phyloP scores from a whole-genome alignment of 2,113 vertebrate species.

The Etheostoma cragini region DNA sequence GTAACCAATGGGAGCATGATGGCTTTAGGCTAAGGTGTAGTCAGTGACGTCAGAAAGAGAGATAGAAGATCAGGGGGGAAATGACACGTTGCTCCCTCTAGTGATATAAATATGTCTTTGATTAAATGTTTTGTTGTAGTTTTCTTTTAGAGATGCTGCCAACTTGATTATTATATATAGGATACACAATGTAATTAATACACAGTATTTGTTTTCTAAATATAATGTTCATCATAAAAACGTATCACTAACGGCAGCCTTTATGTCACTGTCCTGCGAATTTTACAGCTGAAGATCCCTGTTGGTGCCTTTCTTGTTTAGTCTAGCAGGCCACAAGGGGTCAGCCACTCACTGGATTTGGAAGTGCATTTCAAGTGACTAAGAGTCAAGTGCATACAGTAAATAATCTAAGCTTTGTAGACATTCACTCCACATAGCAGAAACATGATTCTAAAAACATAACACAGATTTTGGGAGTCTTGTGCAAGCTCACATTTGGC shows the following conservation, averaged over 20 bases:
- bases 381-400: background rate
- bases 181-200: too few species aligned
- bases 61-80: too few species aligned
- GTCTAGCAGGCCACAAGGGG: constrained; percentile 27
- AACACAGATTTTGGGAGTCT: background rate
- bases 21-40: constrained; percentile 4
- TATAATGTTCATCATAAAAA: too few species aligned
- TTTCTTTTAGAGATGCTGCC: background rate
- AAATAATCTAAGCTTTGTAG: background rate
- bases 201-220: too few species aligned
- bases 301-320: background rate
- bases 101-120: too few species aligned
- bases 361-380: background rate
- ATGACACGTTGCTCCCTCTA: too few species aligned
- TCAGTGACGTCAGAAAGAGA: background rate
- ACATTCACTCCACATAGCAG: background rate
- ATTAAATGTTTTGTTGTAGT: too few species aligned
- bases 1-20: fast-evolving
- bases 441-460: background rate
- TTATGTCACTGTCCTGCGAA: too few species aligned
- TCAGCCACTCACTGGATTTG: constrained; percentile 13
- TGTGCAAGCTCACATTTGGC: background rate
- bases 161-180: background rate
- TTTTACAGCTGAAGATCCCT: background rate
- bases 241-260: too few species aligned